A percentile compares a stretch with the other conserved stretches of the same genome.
phyloP scores from a whole-genome alignment of 2,113 vertebrate species.

The Nettapus auritus region DNA sequence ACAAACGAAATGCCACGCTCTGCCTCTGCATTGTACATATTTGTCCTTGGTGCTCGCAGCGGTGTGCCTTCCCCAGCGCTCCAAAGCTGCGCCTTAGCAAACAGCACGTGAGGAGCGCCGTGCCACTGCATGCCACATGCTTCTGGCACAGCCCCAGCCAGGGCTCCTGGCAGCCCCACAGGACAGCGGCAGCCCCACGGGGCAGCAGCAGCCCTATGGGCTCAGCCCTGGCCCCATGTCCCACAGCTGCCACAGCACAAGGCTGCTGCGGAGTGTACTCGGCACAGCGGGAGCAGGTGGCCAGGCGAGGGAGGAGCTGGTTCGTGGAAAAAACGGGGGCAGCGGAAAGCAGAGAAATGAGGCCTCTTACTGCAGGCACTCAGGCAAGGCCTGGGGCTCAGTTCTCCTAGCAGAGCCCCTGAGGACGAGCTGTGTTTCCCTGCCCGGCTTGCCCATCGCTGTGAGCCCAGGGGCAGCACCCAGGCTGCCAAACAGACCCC shows the following conservation, averaged over 20 bases:
- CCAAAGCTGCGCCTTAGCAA: no score
- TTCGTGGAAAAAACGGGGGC: not conserved
- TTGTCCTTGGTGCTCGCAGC: not conserved
- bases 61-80: not conserved
- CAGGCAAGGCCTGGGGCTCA: no score
- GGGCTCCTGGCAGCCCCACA: no score
- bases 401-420: not conserved
- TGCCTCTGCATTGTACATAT: not conserved
- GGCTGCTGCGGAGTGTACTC: not conserved
- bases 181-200: no score
- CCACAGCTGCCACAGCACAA: not conserved
- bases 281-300: not conserved
- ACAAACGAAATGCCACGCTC: not conserved
- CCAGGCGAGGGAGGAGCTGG: not conserved
- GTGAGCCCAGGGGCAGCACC: not conserved
- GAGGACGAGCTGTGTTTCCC: no score
- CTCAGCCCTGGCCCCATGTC: no score
- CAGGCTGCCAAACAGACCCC: not conserved
- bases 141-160: not conserved
- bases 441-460: fast-evolving
- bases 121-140: no score
- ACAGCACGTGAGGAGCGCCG: no score
- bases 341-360: not conserved
- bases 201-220: no score
- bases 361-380: not conserved